Base-by-base conservation (phyloP, 1,140 invertebrate genomes). In the Drosophila suzukii region DNA sequence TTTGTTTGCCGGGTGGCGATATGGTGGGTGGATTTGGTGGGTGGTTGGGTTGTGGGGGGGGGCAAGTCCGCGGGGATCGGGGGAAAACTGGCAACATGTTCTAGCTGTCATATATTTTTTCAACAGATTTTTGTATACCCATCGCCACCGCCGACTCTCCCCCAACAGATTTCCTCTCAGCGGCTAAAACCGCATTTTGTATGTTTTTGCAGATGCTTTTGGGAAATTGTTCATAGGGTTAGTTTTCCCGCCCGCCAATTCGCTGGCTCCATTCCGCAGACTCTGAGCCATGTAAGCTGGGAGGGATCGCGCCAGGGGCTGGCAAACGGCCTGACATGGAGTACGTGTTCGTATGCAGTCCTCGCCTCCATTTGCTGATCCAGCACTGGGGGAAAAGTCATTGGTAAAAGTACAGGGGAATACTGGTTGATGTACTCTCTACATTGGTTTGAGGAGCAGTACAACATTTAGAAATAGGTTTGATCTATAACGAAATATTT, bases 181-280 rank as follows among this genome's bases (percentile, higher is more conserved):
- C 81, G 62, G 78, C 83, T 81, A 75, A 84, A 88, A 83, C 84
- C 84, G 80, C 84, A 88, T 89, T 88, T 80, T 84, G 66, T 79
- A 89, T 88, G 84, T 89, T 89, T 89, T 71, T 80, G 63, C 84
- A 83, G 72, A 78, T 78, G 83, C 71, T 80, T 78, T 77, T 85
- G 62, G 67, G 73, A 70, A 84, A 88, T 83, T 88, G 75, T 88
- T 88, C 84, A 81, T 89, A 62, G 84, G 77, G 86, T 88, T 89
- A 89, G 84, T 67, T 78, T 77, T 60, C 34, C 57, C 53, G 39
- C 72, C 57, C 41, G 49, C 68, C 43, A 55, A 67, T 46, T 51
- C 51, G 50, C 50, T 56, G 43, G 46, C 46, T 10, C 60, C 36
- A 46, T 41, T 27, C 58, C 38, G 47, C 54, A 60, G 20, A 41